Evolutionary conservation across 2,797 vertebrate genomes (phyloP), one percentile per base, ranked within the genome.

Genomic region (Macroramphosus scolopax): DNA sequence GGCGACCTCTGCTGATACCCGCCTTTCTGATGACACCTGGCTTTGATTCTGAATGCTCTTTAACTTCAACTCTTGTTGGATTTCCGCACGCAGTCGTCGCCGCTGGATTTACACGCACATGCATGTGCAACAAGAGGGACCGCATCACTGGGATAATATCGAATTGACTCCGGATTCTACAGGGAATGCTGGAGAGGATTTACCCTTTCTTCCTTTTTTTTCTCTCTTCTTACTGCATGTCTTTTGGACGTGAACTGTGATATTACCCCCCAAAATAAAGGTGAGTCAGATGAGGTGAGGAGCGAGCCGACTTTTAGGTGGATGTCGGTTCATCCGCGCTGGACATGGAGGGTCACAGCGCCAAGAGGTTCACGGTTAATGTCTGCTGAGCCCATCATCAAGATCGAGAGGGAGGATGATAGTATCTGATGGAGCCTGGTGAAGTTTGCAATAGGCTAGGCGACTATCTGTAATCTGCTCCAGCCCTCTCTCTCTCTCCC

Each of bases 101-200:
- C 32, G 47, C 65, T 78, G 86, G 87, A 88, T 85, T 67, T 84
- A 74, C 13, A 16, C 45, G 28, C 43, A 17, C 40, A 42, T 51
- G 25, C 9, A 17, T 50, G 59, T 66, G 75, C 76, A 75, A 76
- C 72, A 78, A 75, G 53, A 82, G 53, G 75, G 69, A 64, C 66
- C 62, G 82, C 79, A 68, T 60, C 72, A 39, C 67, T 74, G 73
- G 87, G 86, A 86, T n/a, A 86, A 84, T 87, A 86, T 50, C 82
- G 68, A 83, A 79, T 72, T 75, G 66, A 82, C 64, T 79, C 65
- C 53, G 81, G 80, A 83, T 83, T 77, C 75, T 82, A n/a, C 68
- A 67, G 73, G 68, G 63, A 77, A 71, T 36, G 72, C 67, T 37
- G 50, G 8, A 55, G 66, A 75, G 77, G 80, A 72, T 78, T 66